A percentile compares a stretch with the other conserved stretches of the same genome.
Conservation (phyloP, 2,888 invertebrate species). For the Agrochola lychnidis region DNA sequence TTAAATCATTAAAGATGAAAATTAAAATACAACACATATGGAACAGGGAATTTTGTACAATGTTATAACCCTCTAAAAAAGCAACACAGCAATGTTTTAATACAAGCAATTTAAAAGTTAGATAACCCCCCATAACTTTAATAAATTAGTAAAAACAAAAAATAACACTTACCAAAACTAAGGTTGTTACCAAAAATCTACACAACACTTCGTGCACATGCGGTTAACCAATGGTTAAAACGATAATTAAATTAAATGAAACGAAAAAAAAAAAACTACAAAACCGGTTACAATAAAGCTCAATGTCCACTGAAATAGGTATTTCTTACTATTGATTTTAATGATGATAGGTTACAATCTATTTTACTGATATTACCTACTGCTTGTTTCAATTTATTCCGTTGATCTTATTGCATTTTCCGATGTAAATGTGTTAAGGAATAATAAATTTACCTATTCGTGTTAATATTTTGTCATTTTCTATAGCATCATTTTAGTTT, state of each 20-base stretch:
- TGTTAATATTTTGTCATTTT: not conserved
- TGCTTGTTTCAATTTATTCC: not conserved
- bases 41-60: not conserved
- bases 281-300: constrained; percentile 53
- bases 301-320: constrained; percentile 57
- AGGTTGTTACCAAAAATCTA: constrained; percentile 59
- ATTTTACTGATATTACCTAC: not conserved
- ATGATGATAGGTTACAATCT: not conserved
- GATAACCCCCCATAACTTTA: constrained; percentile 31
- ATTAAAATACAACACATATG: constrained; percentile 11
- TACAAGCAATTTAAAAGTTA: constrained; percentile 54
- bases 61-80: constrained; percentile 16
- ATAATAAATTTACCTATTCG: not conserved
- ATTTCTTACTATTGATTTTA: not conserved
- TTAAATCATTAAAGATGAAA: constrained; percentile 1
- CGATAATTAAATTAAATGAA: constrained; percentile 30
- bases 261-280: constrained; percentile 32
- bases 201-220: constrained; percentile 72
- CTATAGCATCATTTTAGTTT: not conserved
- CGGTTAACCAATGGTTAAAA: constrained; percentile 64
- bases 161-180: constrained; percentile 67
- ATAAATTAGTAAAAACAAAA: constrained; percentile 54
- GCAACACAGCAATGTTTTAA: constrained; percentile 56
- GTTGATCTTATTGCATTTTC: not conserved
- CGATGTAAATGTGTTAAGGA: not conserved